A percentile compares a stretch with the other conserved stretches of the same genome.
Evolutionary conservation across 2,888 invertebrate genomes (phyloP).

Genomic region (Bimastos eiseni): DNA sequence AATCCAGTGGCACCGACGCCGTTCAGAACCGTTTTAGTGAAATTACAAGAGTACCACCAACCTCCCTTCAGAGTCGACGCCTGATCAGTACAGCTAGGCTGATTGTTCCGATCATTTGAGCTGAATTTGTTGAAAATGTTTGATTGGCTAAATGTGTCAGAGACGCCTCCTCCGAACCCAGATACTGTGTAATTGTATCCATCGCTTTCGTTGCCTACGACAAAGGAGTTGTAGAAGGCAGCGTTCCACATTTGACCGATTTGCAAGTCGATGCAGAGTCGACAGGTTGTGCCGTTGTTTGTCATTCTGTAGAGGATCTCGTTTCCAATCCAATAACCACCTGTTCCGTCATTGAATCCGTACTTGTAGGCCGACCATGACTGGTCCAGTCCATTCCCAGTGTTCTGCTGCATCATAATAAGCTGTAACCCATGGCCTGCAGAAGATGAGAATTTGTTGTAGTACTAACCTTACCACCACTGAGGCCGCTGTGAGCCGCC

Average conservation of each 20-base stretch:
- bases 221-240: not conserved
- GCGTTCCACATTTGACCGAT: too few relatives aligned
- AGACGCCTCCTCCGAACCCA: not conserved
- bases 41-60: not conserved
- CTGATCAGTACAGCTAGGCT: not conserved
- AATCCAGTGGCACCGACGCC: not conserved
- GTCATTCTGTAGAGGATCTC: too few relatives aligned
- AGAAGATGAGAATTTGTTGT: too few relatives aligned
- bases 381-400: not conserved
- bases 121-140: not conserved
- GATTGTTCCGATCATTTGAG: not conserved
- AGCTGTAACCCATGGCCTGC: too few relatives aligned
- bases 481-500: too few relatives aligned
- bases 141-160: not conserved
- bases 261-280: not conserved
- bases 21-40: too few relatives aligned
- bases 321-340: too few relatives aligned
- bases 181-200: not conserved
- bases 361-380: not conserved
- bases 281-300: not conserved
- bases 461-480: too few relatives aligned
- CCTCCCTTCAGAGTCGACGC: not conserved
- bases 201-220: not conserved
- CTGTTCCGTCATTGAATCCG: too few relatives aligned
- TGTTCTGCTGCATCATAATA: not conserved